Base-by-base conservation (phyloP, 2,797 vertebrate species). In the Poecilia gillii region DNA sequence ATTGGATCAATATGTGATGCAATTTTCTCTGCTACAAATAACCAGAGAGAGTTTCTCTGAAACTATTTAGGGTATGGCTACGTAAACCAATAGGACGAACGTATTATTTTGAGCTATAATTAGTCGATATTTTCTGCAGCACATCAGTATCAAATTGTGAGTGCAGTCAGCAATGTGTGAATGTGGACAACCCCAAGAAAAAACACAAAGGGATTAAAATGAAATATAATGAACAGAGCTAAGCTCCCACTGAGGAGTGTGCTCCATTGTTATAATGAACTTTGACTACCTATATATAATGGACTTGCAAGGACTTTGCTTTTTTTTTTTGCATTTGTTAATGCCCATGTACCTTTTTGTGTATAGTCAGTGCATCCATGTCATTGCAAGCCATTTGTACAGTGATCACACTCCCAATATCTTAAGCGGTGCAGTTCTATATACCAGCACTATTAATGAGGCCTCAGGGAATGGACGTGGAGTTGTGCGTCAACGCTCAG, bases 361-460 rank as follows among this genome's bases (percentile, higher is more conserved):
- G 13, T 72, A 28, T 20, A 36, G 39, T 81, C 23, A 62, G 62
- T 66, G 53, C 28, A n/a, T 72, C 73, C 77, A 82, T 80, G 80
- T 81, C 68, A 85, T 79, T 84, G 73, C 71, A 77, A 90, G 89
- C 83, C 82, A 90, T 92, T 92, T 92, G 91, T 86, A 89, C 86
- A 90, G 77, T 87, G 89, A 91, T 89, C 86, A 92, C 82, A 81
- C 84, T 91, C 86, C 85, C 81, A 85, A 82, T 84, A 85, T 91
- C 90, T 93, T 78, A 84, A 84, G 83, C 83, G 84, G 85, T 91
- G 90, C 82, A 73, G 75, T 84, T 59, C 75, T 88, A 83, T 89
- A 81, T 72, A 84, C 88, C 86, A 87, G 84, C 87, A 77, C 90
- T 88, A 89, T 90, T 94, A 95, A 95, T 94, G 93, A 95, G 94